Evolutionary conservation across 2,888 invertebrate genomes (phyloP), one percentile per base, ranked within the genome.

Genomic region (Cristatella mucedo): DNA sequence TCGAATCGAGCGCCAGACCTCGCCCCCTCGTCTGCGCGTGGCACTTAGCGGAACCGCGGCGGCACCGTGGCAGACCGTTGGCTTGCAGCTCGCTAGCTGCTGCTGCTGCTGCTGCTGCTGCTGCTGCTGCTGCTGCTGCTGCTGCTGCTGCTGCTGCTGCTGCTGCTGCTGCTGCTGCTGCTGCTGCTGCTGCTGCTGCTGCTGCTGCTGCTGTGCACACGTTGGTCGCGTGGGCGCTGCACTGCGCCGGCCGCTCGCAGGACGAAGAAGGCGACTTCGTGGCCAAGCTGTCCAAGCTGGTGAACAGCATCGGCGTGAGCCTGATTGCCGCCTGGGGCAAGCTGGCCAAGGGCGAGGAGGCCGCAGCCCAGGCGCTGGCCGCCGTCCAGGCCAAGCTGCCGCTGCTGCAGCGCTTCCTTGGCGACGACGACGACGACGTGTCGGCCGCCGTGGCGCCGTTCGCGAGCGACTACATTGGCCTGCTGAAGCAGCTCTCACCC

Each of bases 341-440:
- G 46, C 51, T 51, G 38, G 47, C 46, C 48, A 67, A 58, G 46
- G 44, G 33, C 44, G 57, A 50, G 42, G 60, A 53, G 24, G 42
- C 37, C 37, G 55, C 51, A 37, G 53, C 44, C 21, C 48, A 49
- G 4, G 49, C 57, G 4, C 46, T 57, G 7, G 41, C 47, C 30
- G 56, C 61, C 2, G 50, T 72, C 22, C 67, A 70, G 45, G 53
- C 52, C 37, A 71, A 72, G 53, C 52, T 70, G 29, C 61, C 63
- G 1, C 52, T 69, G 29, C 53, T 70, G 53, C 54, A 71, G 18
- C 56, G 60, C 41, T 70, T 69, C 50, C 57, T 73, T 31, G 59
- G 58, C 30, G 62, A 68, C 51, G 67, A 68, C 31, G 70, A 71
- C 52, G 70, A 71, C 50, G 70, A 70, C 49, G 70, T 72, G 1